Conservation (phyloP, 2,797 vertebrate species). For the Selene dorsalis region DNA sequence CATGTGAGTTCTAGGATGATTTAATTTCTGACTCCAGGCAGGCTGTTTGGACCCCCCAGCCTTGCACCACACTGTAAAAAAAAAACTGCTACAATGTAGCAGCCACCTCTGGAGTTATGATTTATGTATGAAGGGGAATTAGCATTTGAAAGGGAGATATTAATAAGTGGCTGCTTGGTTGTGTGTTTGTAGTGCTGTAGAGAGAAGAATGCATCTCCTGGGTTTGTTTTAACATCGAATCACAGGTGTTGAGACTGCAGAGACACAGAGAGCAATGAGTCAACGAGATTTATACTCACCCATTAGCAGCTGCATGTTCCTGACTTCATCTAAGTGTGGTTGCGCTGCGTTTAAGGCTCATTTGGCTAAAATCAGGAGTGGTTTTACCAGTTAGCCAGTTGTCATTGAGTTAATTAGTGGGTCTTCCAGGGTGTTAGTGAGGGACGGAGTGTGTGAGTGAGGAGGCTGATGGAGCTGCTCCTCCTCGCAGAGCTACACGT, state of each 20-base stretch:
- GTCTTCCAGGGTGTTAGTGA: constrained; percentile 37
- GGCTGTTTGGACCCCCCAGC: constrained; percentile 38
- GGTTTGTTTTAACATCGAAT: constrained; percentile 29
- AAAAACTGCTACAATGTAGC: constrained; percentile 19
- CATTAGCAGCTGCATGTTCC: background rate
- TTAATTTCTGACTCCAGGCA: constrained; percentile 47
- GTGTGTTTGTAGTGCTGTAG: constrained; percentile 64
- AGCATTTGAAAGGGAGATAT: constrained; percentile 85
- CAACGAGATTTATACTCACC: background rate
- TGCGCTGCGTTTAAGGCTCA: constrained; percentile 29
- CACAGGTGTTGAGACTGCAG: constrained; percentile 33
- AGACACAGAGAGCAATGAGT: background rate
- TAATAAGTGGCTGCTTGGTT: constrained; percentile 76
- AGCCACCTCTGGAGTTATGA: constrained; percentile 79
- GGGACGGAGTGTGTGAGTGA: constrained; percentile 37
- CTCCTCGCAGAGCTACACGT: constrained; percentile 28
- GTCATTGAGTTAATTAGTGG: constrained; percentile 52
- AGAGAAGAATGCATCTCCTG: constrained; percentile 35
- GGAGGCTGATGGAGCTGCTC: constrained; percentile 43
- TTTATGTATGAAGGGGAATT: constrained; percentile 84
- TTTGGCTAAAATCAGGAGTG: constrained; percentile 53
- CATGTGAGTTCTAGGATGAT: constrained; percentile 48
- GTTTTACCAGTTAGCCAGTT: constrained; percentile 42
- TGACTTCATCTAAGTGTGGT: background rate
- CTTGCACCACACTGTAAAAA: constrained; percentile 8